phyloP scores from a whole-genome alignment of 2,797 vertebrate species.

The Neomorphus geoffroyi region DNA sequence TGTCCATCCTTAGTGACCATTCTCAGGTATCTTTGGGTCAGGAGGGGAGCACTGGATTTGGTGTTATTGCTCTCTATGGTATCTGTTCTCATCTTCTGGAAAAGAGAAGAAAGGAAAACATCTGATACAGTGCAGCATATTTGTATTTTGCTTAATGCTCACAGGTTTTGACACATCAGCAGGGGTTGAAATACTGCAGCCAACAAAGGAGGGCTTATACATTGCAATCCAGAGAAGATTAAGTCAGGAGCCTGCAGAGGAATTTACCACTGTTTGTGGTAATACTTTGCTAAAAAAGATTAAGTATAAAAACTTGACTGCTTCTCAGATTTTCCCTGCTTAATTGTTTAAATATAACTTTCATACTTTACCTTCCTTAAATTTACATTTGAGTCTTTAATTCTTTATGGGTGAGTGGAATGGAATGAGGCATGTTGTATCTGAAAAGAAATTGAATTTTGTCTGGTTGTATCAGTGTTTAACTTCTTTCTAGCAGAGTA shows the following conservation, averaged over 20 bases:
- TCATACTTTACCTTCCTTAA: neutral
- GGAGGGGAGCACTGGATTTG: slow-evolving; percentile 84
- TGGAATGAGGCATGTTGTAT: neutral
- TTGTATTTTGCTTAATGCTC: slow-evolving; percentile 46
- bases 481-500: neutral
- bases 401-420: neutral
- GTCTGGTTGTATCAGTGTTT: neutral
- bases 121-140: neutral
- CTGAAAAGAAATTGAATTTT: neutral
- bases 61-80: slow-evolving; percentile 72
- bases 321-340: slow-evolving; percentile 1
- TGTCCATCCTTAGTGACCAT: slow-evolving; percentile 95
- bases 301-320: slow-evolving; percentile 32
- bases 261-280: slow-evolving; percentile 66
- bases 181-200: slow-evolving; percentile 59
- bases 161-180: slow-evolving; percentile 67
- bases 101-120: slow-evolving; percentile 13
- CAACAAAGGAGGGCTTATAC: slow-evolving; percentile 69
- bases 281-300: slow-evolving; percentile 59
- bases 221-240: slow-evolving; percentile 72
- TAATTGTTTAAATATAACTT: slow-evolving; percentile 25
- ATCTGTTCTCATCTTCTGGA: slow-evolving; percentile 72
- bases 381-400: neutral
- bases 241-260: slow-evolving; percentile 59
- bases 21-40: slow-evolving; percentile 80